phyloP scores from a whole-genome alignment of 2,113 vertebrate genomes.

The Scomber scombrus region DNA sequence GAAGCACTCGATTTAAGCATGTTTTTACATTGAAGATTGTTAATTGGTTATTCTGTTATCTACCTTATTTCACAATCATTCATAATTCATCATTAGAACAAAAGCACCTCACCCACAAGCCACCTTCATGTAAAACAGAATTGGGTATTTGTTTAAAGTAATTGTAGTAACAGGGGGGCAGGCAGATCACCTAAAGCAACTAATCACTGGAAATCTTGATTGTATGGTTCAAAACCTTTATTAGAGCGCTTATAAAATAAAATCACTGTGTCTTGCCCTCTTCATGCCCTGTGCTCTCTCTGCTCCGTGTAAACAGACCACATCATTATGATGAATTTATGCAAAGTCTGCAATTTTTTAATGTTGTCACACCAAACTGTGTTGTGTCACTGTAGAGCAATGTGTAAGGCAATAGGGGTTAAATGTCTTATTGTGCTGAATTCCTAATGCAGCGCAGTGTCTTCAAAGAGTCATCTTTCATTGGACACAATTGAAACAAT shows the following conservation, averaged over 20 bases:
- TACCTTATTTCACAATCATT: neutral
- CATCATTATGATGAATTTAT: slow-evolving; percentile 36
- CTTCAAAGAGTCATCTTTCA: slow-evolving; percentile 1
- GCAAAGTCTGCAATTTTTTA: slow-evolving; percentile 23
- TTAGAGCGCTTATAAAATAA: slow-evolving; percentile 34
- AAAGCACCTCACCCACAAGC: neutral
- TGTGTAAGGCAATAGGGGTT: neutral
- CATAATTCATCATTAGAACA: neutral
- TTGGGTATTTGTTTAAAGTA: slow-evolving; percentile 19
- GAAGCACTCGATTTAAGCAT: neutral
- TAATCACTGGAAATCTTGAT: slow-evolving; percentile 46
- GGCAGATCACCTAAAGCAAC: neutral
- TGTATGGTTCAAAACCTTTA: slow-evolving; percentile 48
- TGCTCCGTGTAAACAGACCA: slow-evolving; percentile 26
- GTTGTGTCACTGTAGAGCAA: slow-evolving; percentile 21
- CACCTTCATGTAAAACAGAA: neutral
- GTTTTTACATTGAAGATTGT: slow-evolving; percentile 1
- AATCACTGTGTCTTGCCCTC: slow-evolving; percentile 15
- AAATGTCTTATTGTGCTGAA: slow-evolving; percentile 26
- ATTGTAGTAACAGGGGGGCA: slow-evolving; percentile 22
- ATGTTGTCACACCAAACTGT: slow-evolving; percentile 34
- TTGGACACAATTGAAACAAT: neutral
- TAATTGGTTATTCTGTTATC: neutral
- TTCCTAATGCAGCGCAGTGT: slow-evolving; percentile 14
- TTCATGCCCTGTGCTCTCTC: slow-evolving; percentile 16